Percentiles rank a stretch among this genome's conserved stretches.
Conservation (phyloP, 1,140 invertebrate genomes). For the Wiebesia pumilae region DNA sequence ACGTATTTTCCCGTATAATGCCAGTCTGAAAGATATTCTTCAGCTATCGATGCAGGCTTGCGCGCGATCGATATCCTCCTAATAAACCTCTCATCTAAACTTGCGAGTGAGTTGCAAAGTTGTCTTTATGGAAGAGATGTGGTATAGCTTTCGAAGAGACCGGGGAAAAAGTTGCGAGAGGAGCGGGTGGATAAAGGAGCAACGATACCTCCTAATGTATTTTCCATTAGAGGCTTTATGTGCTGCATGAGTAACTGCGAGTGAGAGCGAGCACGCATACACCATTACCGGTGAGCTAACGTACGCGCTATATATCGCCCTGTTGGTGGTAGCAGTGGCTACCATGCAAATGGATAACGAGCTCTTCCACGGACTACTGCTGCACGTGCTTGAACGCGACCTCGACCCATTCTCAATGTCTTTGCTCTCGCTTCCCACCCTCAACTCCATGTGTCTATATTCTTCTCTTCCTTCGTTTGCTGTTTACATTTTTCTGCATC, state of each 20-base stretch:
- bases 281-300: constrained; percentile 13
- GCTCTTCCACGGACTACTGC: constrained; percentile 1
- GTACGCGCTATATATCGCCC: neutral
- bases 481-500: too few species aligned
- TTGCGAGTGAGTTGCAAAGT: neutral
- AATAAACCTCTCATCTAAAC: constrained; percentile 15
- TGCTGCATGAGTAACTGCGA: constrained; percentile 39
- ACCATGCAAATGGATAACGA: constrained; percentile 42
- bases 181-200: neutral
- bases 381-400: neutral
- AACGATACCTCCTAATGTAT: constrained; percentile 63
- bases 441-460: too few species aligned
- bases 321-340: neutral
- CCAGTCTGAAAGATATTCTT: neutral
- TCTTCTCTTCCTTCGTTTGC: too few species aligned
- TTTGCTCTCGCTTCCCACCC: neutral
- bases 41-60: neutral
- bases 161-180: constrained; percentile 6
- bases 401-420: neutral
- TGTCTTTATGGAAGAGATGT: neutral
- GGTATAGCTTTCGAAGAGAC: neutral
- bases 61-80: neutral
- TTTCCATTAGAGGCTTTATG: constrained; percentile 62
- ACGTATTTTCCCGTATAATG: too few species aligned
- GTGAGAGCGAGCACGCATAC: neutral